phyloP scores from a whole-genome alignment of 1,140 invertebrate species.

The Scaptomyza graminum region DNA sequence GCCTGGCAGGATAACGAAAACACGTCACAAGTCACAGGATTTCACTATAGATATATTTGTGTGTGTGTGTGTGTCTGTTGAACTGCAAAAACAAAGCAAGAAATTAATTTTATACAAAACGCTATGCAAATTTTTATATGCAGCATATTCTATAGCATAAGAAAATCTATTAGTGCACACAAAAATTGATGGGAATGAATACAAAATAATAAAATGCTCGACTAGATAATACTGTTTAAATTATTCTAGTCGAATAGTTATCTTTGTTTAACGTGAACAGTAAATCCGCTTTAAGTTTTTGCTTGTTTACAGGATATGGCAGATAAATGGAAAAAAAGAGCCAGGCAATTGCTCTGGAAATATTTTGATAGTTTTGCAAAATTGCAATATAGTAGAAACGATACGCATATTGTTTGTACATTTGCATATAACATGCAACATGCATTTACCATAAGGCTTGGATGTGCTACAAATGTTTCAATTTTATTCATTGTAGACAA shows the following conservation, averaged over 20 bases:
- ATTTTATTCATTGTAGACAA: constrained; percentile 66
- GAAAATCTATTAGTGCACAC: constrained; percentile 55
- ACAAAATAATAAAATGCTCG: not conserved
- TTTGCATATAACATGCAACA: constrained; percentile 66
- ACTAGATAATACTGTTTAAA: constrained; percentile 15
- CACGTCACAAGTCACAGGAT: constrained; percentile 76
- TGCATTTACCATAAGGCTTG: constrained; percentile 71
- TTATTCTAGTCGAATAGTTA: not conserved
- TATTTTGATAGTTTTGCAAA: constrained; percentile 64
- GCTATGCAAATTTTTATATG: constrained; percentile 51
- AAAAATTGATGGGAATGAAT: constrained; percentile 33
- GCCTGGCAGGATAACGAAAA: constrained; percentile 70
- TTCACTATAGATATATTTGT: constrained; percentile 30
- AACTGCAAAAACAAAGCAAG: constrained; percentile 71
- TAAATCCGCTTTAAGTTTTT: not conserved
- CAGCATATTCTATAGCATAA: constrained; percentile 37
- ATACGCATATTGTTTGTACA: constrained; percentile 54
- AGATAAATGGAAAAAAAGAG: not conserved
- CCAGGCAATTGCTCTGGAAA: constrained; percentile 32
- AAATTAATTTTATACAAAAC: constrained; percentile 70
- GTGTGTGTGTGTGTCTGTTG: constrained; percentile 28
- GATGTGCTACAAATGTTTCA: constrained; percentile 60
- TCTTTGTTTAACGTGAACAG: too few species aligned
- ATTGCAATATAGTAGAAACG: constrained; percentile 53
- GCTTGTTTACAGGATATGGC: constrained; percentile 8